A percentile compares a stretch with the other conserved stretches of the same genome.
Evolutionary conservation across 2,888 invertebrate species (phyloP).

Genomic region (Drosophila crucigera): DNA sequence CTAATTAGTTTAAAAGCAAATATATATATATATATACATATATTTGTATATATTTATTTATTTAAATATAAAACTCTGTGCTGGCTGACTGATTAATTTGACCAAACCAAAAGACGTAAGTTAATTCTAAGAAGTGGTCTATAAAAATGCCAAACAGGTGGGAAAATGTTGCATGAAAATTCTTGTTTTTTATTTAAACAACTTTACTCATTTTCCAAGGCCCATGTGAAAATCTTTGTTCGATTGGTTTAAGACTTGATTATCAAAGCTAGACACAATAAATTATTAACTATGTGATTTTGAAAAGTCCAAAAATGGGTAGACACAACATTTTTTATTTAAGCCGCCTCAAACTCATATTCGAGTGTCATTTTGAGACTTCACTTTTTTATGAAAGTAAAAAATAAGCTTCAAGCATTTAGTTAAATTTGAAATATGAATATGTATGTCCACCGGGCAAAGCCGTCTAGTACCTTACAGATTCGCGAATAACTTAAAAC

Average conservation of each 20-base stretch:
- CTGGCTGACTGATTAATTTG: background rate
- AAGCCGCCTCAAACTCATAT: background rate
- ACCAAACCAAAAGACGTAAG: background rate
- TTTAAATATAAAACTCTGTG: conserved; percentile 1
- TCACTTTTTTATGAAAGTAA: background rate
- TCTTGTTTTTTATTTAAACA: background rate
- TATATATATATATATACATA: conserved; percentile 17
- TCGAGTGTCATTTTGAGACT: background rate
- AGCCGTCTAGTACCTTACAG: background rate
- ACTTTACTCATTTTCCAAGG: background rate
- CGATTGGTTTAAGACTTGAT: background rate
- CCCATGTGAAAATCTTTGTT: background rate
- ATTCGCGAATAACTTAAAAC: conserved; percentile 6
- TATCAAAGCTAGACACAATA: background rate
- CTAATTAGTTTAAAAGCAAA: conserved; percentile 14
- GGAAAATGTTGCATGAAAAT: background rate
- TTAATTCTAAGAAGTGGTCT: background rate
- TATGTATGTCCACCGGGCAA: background rate
- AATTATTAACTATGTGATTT: background rate
- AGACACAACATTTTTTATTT: background rate
- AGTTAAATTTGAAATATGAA: background rate
- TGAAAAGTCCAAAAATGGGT: background rate
- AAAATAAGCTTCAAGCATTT: background rate
- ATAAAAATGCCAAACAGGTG: background rate
- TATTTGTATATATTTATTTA: conserved; percentile 14